phyloP scores from a whole-genome alignment of 2,888 invertebrate species.

The Cataglyphis albicans region DNA sequence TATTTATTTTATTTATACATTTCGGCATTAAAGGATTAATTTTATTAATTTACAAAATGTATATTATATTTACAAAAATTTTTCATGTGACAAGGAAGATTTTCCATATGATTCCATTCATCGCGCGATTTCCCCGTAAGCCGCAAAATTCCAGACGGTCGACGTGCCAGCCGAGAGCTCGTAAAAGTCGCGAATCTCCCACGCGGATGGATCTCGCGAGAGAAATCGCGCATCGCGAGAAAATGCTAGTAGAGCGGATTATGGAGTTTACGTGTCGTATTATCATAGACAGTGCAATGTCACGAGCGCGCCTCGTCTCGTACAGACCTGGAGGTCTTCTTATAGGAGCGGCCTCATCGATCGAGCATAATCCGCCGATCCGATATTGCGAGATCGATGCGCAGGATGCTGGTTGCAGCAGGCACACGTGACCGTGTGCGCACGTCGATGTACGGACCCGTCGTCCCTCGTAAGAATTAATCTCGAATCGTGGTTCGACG shows the following conservation, averaged over 20 bases:
- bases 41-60: not conserved
- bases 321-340: constrained; percentile 59
- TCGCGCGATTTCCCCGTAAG: constrained; percentile 18
- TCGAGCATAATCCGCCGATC: constrained; percentile 71
- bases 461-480: constrained; percentile 58
- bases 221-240: constrained; percentile 58
- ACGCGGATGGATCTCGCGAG: constrained; percentile 61
- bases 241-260: constrained; percentile 64
- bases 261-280: constrained; percentile 76
- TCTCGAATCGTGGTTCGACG: constrained; percentile 60
- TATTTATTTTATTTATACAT: not conserved
- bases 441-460: constrained; percentile 56
- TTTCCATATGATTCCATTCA: not conserved
- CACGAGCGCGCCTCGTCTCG: constrained; percentile 73
- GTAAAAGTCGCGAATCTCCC: constrained; percentile 66
- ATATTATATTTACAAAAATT: not conserved
- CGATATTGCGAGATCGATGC: constrained; percentile 66
- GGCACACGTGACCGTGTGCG: constrained; percentile 58
- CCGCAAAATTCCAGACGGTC: constrained; percentile 28
- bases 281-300: constrained; percentile 77
- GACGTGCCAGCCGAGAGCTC: constrained; percentile 33
- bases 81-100: not conserved
- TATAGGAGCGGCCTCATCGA: constrained; percentile 65
- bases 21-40: not conserved
- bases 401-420: constrained; percentile 20